Conservation (phyloP, 2,888 invertebrate species). For the Cordylochernes scorpioides region DNA sequence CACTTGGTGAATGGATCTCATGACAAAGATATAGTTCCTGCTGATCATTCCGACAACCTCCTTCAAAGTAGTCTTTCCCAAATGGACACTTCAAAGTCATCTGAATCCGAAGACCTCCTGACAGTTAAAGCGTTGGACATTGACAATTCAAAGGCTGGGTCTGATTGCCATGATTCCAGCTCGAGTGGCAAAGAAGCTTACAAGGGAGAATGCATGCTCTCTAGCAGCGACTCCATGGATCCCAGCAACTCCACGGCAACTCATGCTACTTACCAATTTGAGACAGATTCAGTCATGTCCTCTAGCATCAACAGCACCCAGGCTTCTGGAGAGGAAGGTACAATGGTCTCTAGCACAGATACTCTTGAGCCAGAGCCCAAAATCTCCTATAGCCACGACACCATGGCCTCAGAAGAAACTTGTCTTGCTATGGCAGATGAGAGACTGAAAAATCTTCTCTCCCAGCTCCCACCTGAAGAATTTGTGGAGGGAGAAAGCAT, state of each 20-base stretch:
- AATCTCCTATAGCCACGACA: slow-evolving; percentile 7
- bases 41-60: neutral
- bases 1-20: too few relatives aligned
- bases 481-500: neutral
- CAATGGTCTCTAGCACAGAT: slow-evolving; percentile 49
- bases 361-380: slow-evolving; percentile 29
- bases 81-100: neutral
- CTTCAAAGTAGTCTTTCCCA: neutral
- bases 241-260: slow-evolving; percentile 52
- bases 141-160: neutral
- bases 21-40: neutral
- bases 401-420: slow-evolving; percentile 17
- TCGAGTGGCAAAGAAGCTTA: slow-evolving; percentile 9
- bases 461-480: neutral
- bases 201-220: slow-evolving; percentile 25
- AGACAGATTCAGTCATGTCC: slow-evolving; percentile 57
- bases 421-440: neutral
- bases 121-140: neutral
- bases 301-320: slow-evolving; percentile 46
- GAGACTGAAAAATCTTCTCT: too few relatives aligned
- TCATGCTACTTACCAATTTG: slow-evolving; percentile 53
- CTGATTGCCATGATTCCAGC: slow-evolving; percentile 8
- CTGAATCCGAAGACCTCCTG: neutral
- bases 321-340: slow-evolving; percentile 34
- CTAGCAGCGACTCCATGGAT: slow-evolving; percentile 44